A percentile compares a stretch with the other conserved stretches of the same genome.
These are phyloP conservation scores for Cervus canadensis DNA, from an alignment of 2,113 vertebrate genomes.

Conservation along the genomic window DNA sequence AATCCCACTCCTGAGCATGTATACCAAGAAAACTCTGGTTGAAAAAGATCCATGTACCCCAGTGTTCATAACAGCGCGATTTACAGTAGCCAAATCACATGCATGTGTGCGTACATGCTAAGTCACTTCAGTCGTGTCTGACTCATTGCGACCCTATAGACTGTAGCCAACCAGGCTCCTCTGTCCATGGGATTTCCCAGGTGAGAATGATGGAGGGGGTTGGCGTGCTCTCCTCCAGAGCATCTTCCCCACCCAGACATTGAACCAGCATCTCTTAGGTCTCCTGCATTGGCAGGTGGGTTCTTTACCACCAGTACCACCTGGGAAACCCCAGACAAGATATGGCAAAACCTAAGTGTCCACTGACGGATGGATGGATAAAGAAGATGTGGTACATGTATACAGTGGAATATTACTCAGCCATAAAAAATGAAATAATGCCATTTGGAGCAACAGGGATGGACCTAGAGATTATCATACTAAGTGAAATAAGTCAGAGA, in stretches of 20 bases:
- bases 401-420: background rate
- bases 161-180: background rate
- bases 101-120: fast-evolving
- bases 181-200: background rate
- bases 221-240: fast-evolving
- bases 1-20: background rate
- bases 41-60: background rate
- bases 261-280: background rate
- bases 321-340: background rate
- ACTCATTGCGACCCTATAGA: background rate
- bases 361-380: background rate
- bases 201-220: background rate
- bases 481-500: background rate
- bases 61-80: background rate
- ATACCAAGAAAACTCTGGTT: background rate
- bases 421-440: background rate
- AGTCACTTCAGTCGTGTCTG: background rate
- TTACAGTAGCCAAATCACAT: background rate
- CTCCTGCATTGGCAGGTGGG: background rate
- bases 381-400: background rate
- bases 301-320: background rate
- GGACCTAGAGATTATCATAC: background rate
- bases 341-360: background rate
- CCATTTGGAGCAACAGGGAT: background rate
- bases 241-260: background rate